Evolutionary conservation across 2,888 invertebrate species (phyloP).

Genomic region (Epinotia demarniana): DNA sequence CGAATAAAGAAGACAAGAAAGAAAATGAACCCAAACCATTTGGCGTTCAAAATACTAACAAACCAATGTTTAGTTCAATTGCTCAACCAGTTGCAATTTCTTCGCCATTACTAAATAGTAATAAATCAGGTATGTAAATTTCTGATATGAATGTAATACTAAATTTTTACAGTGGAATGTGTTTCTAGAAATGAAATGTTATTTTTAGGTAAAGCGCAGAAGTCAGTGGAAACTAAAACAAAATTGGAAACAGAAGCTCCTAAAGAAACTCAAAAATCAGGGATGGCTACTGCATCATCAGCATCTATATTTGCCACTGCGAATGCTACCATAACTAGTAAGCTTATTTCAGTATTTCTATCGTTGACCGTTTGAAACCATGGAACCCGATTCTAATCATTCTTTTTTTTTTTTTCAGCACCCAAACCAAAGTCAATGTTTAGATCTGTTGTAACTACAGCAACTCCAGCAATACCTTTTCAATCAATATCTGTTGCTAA

Average conservation of each 20-base stretch:
- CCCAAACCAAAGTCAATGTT: conserved; percentile 52
- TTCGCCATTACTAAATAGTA: conserved; percentile 46
- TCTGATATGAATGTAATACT: not conserved
- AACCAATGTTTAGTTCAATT: conserved; percentile 50
- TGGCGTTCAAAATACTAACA: conserved; percentile 53
- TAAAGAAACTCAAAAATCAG: conserved; percentile 50
- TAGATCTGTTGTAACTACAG: conserved; percentile 42
- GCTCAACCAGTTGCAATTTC: conserved; percentile 51
- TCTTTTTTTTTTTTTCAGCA: conserved; percentile 52
- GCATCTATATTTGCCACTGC: conserved; percentile 57
- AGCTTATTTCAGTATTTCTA: not conserved
- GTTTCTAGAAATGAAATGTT: conserved; percentile 14
- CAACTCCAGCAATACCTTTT: conserved; percentile 41
- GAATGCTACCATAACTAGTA: conserved; percentile 54
- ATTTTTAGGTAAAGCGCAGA: conserved; percentile 54
- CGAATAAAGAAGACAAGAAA: conserved; percentile 49
- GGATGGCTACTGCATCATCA: conserved; percentile 49
- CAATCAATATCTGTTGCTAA: conserved; percentile 46
- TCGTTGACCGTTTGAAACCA: not conserved
- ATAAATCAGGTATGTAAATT: conserved; percentile 51
- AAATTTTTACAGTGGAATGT: not conserved
- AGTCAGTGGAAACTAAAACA: conserved; percentile 51
- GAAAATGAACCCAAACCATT: conserved; percentile 59
- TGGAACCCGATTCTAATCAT: not conserved
- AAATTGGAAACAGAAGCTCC: conserved; percentile 51